These are phyloP conservation scores for Octodon degus DNA, from an alignment of 2,113 vertebrate species.

Conservation along the genomic window DNA sequence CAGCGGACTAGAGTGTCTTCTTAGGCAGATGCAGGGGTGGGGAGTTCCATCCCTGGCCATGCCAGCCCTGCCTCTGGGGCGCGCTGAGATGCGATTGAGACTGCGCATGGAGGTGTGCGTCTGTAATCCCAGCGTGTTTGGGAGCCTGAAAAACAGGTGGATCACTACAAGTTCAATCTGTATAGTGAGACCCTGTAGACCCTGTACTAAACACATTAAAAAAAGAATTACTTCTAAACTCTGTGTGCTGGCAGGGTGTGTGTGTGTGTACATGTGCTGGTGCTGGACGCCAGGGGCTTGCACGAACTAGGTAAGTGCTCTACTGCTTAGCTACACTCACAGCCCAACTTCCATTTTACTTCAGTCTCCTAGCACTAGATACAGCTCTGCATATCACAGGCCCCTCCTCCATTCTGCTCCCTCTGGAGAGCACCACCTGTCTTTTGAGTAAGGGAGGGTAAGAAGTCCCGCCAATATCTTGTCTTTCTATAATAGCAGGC, in stretches of 20 bases:
- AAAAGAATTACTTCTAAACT: conserved; percentile 28
- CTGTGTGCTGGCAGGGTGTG: background rate
- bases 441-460: background rate
- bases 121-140: too few relatives aligned
- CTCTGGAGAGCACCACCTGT: background rate
- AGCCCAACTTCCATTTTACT: background rate
- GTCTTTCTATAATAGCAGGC: background rate
- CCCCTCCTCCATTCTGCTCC: background rate
- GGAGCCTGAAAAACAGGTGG: too few relatives aligned
- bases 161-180: too few relatives aligned
- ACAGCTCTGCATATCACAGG: background rate
- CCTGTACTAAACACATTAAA: too few relatives aligned
- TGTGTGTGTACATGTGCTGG: background rate
- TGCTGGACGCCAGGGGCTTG: background rate
- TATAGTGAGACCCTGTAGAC: too few relatives aligned
- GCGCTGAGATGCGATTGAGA: too few relatives aligned
- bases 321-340: background rate
- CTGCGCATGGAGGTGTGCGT: too few relatives aligned
- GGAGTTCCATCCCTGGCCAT: too few relatives aligned
- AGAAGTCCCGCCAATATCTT: background rate
- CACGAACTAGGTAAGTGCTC: background rate
- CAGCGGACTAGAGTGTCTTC: too few relatives aligned
- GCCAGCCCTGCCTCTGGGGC: too few relatives aligned
- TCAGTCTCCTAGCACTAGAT: background rate
- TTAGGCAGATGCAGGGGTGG: too few relatives aligned